Base-by-base conservation (phyloP, 2,888 invertebrate species). In the Cancer borealis region DNA sequence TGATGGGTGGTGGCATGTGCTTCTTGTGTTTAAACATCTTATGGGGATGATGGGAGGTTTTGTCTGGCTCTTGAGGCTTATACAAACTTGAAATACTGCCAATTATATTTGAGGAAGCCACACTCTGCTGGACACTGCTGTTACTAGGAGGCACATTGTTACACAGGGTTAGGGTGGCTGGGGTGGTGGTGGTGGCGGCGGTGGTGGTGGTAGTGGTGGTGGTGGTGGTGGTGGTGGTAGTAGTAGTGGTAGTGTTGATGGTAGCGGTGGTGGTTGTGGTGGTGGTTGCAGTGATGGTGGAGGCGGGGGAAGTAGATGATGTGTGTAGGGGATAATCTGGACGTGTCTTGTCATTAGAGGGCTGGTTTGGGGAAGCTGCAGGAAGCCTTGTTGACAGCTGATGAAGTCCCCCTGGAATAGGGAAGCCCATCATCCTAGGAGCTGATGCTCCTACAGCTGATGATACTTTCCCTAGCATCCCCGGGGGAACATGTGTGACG, bases 391-490 rank as follows among this genome's bases (percentile, higher is more conserved):
- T 17, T 39, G 84, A n/a, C 84, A 84, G 84, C 84, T 84, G 84
- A 5, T 84, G 84, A 17, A 39, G 14, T 30, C 84, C 84, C 3
- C 14, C 84, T 39, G 84, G 84, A 39, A 8, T 39, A 12, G 3
- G 12, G 39, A 84, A 84, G 84, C 84, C 84, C 84, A 84, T 84
- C 84, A 60, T 39, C 21, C 90, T 90, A 39, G 89, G 89, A 89
- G 90, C 14, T 26, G 26, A 26, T 60, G 12, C n/a, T 54, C 54
- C 90, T 90, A 54, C 47, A 46, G 46, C 10, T 88, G 54, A 54
- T 14, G 14, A 54, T 8, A 54, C 84, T 14, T 39, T 84, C 14
- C 84, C 84, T 1, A 39, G 84, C 39, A 39, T 39, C 17, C 84
- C 17, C 4, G 84, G 84, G 8, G 84, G 12, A 17, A 39, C 14